Conservation (phyloP, 2,888 invertebrate genomes). For the Ptychoptera contaminata region DNA sequence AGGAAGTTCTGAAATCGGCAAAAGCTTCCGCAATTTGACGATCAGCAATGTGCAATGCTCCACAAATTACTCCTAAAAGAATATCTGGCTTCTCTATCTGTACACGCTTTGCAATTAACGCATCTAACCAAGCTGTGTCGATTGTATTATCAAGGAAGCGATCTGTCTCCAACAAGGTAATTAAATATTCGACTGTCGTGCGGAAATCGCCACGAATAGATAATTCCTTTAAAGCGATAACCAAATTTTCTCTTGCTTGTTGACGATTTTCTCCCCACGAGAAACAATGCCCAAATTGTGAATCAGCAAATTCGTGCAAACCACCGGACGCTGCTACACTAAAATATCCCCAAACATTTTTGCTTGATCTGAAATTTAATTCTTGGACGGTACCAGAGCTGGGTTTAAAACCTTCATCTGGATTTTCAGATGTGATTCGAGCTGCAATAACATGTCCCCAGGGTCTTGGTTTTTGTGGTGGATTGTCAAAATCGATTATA, state of each 20-base stretch:
- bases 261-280: slow-evolving; percentile 97
- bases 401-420: slow-evolving; percentile 98
- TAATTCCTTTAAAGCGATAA: slow-evolving; percentile 92
- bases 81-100: slow-evolving; percentile 90
- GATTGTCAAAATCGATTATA: slow-evolving; percentile 77
- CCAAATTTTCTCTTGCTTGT: slow-evolving; percentile 88
- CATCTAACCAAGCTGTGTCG: slow-evolving; percentile 95
- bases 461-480: slow-evolving; percentile 71
- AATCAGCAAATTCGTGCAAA: slow-evolving; percentile 97
- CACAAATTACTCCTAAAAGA: slow-evolving; percentile 82
- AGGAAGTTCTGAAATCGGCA: slow-evolving; percentile 75
- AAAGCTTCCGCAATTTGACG: slow-evolving; percentile 67
- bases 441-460: slow-evolving; percentile 98
- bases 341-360: slow-evolving; percentile 99
- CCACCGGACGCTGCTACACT: slow-evolving; percentile 97
- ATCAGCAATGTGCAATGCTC: slow-evolving; percentile 86
- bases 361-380: slow-evolving; percentile 94
- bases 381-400: slow-evolving; percentile 96
- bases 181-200: slow-evolving; percentile 95
- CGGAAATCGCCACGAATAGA: slow-evolving; percentile 96
- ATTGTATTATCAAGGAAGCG: slow-evolving; percentile 83
- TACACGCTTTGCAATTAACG: slow-evolving; percentile 81
- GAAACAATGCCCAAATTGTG: slow-evolving; percentile 99
- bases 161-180: slow-evolving; percentile 84
- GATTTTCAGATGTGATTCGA: slow-evolving; percentile 96